Evolutionary conservation across 2,888 invertebrate species (phyloP).

Genomic region (Lamproptera curius): DNA sequence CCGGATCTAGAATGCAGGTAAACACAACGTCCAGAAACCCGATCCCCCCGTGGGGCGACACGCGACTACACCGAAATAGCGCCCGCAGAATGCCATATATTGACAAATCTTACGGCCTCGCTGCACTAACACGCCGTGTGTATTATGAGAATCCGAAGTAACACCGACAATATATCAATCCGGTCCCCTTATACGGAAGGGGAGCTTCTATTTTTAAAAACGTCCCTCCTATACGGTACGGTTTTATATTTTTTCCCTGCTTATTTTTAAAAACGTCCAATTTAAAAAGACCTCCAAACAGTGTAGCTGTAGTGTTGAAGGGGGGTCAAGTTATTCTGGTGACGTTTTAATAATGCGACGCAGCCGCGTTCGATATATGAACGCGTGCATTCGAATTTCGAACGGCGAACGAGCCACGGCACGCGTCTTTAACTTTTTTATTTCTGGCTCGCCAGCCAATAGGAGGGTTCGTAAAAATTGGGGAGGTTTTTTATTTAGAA

Average conservation of each 20-base stretch:
- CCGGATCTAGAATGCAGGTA: constrained; percentile 46
- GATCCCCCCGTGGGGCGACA: constrained; percentile 49
- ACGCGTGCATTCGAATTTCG: constrained; percentile 67
- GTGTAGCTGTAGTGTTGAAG: constrained; percentile 24
- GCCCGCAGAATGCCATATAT: constrained; percentile 64
- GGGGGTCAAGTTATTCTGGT: constrained; percentile 49
- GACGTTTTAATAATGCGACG: constrained; percentile 62
- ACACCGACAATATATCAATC: constrained; percentile 72
- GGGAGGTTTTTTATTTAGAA: constrained; percentile 60
- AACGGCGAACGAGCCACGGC: constrained; percentile 58
- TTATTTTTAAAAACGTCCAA: constrained; percentile 63
- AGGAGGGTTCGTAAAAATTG: constrained; percentile 53
- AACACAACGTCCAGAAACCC: constrained; percentile 61
- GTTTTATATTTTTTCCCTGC: constrained; percentile 71
- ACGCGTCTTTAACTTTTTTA: constrained; percentile 73
- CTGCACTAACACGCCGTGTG: constrained; percentile 71
- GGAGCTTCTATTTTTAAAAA: constrained; percentile 73
- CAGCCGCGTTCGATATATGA: constrained; percentile 60
- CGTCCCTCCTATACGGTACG: constrained; percentile 56
- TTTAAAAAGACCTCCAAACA: constrained; percentile 33
- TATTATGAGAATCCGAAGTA: constrained; percentile 76
- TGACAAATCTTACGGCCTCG: constrained; percentile 76
- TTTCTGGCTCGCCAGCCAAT: constrained; percentile 60
- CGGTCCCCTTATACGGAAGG: constrained; percentile 58
- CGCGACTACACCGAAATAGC: constrained; percentile 70